phyloP scores from a whole-genome alignment of 2,113 vertebrate genomes.

The Melanerpes formicivorus region DNA sequence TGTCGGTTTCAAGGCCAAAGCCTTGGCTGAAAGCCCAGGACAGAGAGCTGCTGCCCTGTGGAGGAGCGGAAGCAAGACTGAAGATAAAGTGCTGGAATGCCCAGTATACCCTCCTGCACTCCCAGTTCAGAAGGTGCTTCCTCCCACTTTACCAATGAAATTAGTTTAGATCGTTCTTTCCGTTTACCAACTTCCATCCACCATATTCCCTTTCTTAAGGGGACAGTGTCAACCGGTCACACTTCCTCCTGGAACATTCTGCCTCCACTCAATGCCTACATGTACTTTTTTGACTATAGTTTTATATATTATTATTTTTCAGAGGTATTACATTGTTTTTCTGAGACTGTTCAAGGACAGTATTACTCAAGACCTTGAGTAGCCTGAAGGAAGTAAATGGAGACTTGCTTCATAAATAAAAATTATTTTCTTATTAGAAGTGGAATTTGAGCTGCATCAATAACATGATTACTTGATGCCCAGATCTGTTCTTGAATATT shows the following conservation, averaged over 20 bases:
- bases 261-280: not conserved
- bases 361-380: not conserved
- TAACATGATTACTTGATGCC: slow-evolving; percentile 55
- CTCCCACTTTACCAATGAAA: too few relatives aligned
- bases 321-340: not conserved
- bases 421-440: slow-evolving; percentile 53
- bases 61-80: too few relatives aligned
- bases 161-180: too few relatives aligned
- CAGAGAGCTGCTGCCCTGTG: too few relatives aligned
- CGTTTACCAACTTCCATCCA: too few relatives aligned
- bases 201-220: too few relatives aligned
- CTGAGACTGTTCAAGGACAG: slow-evolving; percentile 22
- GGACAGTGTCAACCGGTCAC: too few relatives aligned
- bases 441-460: slow-evolving; percentile 48
- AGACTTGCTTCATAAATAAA: slow-evolving; percentile 62
- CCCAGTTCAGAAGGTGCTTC: too few relatives aligned
- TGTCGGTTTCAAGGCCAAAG: too few relatives aligned
- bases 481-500: slow-evolving; percentile 35
- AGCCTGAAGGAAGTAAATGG: not conserved
- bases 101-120: too few relatives aligned
- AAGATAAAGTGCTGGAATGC: too few relatives aligned
- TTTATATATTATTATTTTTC: not conserved
- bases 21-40: too few relatives aligned
- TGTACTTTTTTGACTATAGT: not conserved
- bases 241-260: not conserved